Base-by-base conservation (phyloP, 2,888 invertebrate genomes). In the Tipula confusa region DNA sequence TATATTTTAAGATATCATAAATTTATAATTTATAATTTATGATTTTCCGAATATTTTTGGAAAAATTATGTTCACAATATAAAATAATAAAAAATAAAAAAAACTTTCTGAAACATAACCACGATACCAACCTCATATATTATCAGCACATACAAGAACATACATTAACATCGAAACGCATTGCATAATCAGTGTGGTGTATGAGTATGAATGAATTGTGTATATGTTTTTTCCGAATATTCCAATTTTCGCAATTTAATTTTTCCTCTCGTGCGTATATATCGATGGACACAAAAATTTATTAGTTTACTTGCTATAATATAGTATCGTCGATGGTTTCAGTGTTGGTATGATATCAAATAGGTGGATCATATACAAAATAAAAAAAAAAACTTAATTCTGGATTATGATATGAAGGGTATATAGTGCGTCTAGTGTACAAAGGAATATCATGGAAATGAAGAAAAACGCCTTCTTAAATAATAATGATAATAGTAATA, bases 11-110 rank as follows among this genome's bases (percentile, higher is more conserved):
- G 15, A 80, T 80, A 80, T 80, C 80, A 80, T 80, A 80, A 80
- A 80, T 80, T 80, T 80, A 80, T 80, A 80, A 80, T 80, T 80
- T 80, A 80, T 80, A 80, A 80, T 80, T 80, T 80, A 80, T 80
- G 29, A 80, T 80, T 64, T 64, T 80, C n/a, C 80, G n/a, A 80
- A 80, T 64, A 64, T 64, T 64, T 64, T 43, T 64, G 24, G 64
- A 80, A 80, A 80, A 80, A 80, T 29, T 80, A 80, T 80, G 80
- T 29, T 29, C 29, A 29, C 31, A 80, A 29, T 29, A 80, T 29
- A 29, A 80, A n/a, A n/a, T n/a, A n/a, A n/a, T n/a, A n/a, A n/a
- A n/a, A n/a, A n/a, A n/a, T n/a, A n/a, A n/a, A n/a, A n/a, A n/a
- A 80, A 80, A 29, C 80, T 29, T 80, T 80, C 31, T 29, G 15